Conservation (phyloP, 1,140 invertebrate genomes). For the Meteorus sp. region DNA sequence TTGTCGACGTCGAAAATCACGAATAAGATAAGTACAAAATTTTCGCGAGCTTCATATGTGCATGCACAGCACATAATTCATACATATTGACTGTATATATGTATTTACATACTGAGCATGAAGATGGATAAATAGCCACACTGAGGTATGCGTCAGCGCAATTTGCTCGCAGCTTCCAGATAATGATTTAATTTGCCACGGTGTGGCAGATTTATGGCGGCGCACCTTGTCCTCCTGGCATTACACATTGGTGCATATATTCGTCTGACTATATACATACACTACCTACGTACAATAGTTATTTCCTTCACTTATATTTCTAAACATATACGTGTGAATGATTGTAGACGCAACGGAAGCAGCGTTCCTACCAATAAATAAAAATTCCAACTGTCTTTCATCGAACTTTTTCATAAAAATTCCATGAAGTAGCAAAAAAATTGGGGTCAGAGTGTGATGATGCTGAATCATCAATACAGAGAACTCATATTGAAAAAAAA, state of each 20-base stretch:
- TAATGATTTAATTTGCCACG: constrained; percentile 51
- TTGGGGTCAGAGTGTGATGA: too few species aligned
- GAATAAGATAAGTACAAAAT: background rate
- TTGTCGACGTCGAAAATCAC: background rate
- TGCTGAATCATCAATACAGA: too few species aligned
- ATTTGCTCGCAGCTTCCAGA: constrained; percentile 48
- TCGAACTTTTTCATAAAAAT: too few species aligned
- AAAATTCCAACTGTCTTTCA: too few species aligned
- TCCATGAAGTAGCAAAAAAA: too few species aligned
- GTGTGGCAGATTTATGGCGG: constrained; percentile 46
- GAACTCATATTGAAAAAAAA: too few species aligned
- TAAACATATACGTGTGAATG: too few species aligned
- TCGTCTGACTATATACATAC: background rate
- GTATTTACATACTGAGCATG: constrained; percentile 12
- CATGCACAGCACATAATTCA: background rate
- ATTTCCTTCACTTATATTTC: constrained; percentile 10
- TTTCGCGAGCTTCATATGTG: background rate
- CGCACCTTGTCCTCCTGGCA: constrained; percentile 33
- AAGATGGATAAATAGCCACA: constrained; percentile 16
- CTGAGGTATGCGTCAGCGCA: constrained; percentile 38
- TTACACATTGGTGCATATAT: constrained; percentile 17
- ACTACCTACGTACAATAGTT: constrained; percentile 21
- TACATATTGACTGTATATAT: background rate
- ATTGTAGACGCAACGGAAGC: too few species aligned
- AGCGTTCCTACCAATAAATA: too few species aligned